A percentile compares a stretch with the other conserved stretches of the same genome.
phyloP scores from a whole-genome alignment of 2,113 vertebrate species.

The Fregetta grallaria region DNA sequence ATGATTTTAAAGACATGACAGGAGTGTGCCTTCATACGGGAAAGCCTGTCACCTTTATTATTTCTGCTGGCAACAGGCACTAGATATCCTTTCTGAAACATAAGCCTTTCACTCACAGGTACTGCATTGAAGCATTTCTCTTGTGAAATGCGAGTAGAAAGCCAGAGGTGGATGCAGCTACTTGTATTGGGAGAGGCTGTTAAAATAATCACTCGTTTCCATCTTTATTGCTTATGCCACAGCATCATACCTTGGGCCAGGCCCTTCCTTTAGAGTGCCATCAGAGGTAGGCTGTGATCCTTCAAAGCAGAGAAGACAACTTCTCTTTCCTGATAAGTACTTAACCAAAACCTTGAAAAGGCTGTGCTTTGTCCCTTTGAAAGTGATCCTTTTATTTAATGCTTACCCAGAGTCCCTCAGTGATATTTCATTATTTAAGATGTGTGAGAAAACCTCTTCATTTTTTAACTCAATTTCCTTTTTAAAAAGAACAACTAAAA shows the following conservation, averaged over 20 bases:
- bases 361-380: not conserved
- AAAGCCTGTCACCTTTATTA: conserved; percentile 37
- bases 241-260: not conserved
- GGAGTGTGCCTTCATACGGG: not conserved
- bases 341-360: not conserved
- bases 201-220: not conserved
- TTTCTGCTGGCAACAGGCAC: conserved; percentile 30
- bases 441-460: not conserved
- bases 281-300: not conserved
- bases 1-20: conserved; percentile 26
- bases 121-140: not conserved
- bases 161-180: not conserved
- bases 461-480: not conserved
- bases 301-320: not conserved
- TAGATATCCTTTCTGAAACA: not conserved
- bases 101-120: not conserved
- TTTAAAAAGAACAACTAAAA: not conserved
- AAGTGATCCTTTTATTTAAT: not conserved
- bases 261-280: not conserved
- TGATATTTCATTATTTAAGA: not conserved
- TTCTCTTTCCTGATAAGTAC: not conserved
- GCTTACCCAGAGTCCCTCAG: not conserved
- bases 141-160: not conserved
- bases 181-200: not conserved
- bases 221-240: not conserved